Evolutionary conservation across 2,888 invertebrate genomes (phyloP).

Genomic region (Epistrophella euchroma): DNA sequence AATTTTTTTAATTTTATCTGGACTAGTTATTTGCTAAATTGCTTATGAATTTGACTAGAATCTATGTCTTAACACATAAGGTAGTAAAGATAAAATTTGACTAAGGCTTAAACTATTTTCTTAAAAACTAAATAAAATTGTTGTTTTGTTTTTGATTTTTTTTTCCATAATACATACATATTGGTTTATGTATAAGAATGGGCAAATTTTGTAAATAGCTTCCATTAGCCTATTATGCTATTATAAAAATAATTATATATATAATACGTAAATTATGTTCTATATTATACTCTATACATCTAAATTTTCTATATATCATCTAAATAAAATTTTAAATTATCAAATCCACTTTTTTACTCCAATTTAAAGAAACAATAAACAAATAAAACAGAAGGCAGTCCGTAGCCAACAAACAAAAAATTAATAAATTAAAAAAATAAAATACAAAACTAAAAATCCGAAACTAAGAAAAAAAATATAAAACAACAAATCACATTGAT

Average conservation of each 20-base stretch:
- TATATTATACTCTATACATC: conserved; percentile 19
- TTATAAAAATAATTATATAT: conserved; percentile 59
- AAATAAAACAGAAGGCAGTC: conserved; percentile 45
- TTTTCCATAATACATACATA: not conserved
- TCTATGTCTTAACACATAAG: conserved; percentile 15
- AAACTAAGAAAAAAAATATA: not conserved
- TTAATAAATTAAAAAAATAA: conserved; percentile 7
- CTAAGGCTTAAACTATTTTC: conserved; percentile 27
- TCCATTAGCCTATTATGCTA: conserved; percentile 40
- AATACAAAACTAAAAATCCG: not conserved
- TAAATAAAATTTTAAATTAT: conserved; percentile 19
- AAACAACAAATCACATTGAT: conserved; percentile 54
- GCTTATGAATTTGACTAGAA: conserved; percentile 28
- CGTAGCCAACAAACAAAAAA: conserved; percentile 33
- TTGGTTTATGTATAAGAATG: conserved; percentile 10
- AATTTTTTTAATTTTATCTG: not conserved
- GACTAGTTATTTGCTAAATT: conserved; percentile 45
- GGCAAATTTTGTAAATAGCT: conserved; percentile 29
- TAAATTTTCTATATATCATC: conserved; percentile 30
- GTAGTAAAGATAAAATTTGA: conserved; percentile 6
- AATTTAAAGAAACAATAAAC: not conserved
- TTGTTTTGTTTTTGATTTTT: not conserved
- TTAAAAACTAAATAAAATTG: conserved; percentile 45
- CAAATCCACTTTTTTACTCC: conserved; percentile 27
- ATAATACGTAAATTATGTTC: conserved; percentile 20